Evolutionary conservation across 2,113 vertebrate species (phyloP).

Genomic region (Struthio camelus): DNA sequence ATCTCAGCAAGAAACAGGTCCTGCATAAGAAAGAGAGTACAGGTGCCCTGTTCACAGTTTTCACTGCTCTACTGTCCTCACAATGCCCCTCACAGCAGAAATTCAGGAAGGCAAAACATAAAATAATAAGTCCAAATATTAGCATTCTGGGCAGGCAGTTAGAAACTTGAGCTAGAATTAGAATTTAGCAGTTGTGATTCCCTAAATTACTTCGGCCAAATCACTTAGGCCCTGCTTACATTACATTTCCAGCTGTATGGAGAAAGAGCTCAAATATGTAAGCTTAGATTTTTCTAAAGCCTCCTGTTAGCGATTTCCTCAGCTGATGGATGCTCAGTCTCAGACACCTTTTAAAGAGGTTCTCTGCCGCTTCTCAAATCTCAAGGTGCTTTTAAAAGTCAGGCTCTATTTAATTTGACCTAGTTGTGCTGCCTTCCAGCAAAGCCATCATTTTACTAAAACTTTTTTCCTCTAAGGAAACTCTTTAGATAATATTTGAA

Average conservation of each 20-base stretch:
- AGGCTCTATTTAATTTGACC: conserved; percentile 28
- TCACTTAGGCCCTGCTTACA: conserved; percentile 6
- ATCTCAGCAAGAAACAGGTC: background rate
- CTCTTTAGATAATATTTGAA: background rate
- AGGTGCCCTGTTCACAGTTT: background rate
- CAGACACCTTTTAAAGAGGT: conserved; percentile 20
- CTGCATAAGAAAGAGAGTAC: background rate
- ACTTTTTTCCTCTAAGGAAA: background rate
- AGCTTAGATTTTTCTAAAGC: conserved; percentile 27
- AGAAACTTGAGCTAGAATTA: conserved; percentile 41
- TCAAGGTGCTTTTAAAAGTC: conserved; percentile 36
- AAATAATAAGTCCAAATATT: background rate
- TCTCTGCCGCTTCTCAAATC: conserved; percentile 38
- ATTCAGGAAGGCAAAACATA: background rate
- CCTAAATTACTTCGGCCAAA: conserved; percentile 13
- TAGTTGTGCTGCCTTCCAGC: background rate
- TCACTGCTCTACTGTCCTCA: background rate
- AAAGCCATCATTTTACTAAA: conserved; percentile 6
- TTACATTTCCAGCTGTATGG: conserved; percentile 24
- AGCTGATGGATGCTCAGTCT: background rate
- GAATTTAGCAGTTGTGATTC: conserved; percentile 28
- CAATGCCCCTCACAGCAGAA: background rate
- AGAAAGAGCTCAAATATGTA: conserved; percentile 24
- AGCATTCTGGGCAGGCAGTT: background rate
- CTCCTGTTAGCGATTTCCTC: conserved; percentile 27